Conservation (phyloP, 2,113 vertebrate species). For the Vimba vimba region DNA sequence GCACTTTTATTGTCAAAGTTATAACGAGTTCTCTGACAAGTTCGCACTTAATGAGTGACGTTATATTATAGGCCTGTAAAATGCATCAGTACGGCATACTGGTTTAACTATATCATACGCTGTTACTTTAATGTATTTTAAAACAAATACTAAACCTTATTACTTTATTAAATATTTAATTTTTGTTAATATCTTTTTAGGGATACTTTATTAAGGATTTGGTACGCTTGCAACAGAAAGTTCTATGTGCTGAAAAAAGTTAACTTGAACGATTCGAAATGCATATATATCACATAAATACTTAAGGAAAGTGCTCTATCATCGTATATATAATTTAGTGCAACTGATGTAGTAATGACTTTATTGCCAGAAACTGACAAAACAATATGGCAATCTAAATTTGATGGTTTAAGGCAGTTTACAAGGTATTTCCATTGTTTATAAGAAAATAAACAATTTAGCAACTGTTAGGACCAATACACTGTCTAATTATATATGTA, state of each 20-base stretch:
- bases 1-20: not conserved
- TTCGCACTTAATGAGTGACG: not conserved
- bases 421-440: not conserved
- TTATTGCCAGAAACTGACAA: not conserved
- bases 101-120: not conserved
- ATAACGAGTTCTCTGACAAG: not conserved
- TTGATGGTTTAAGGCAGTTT: not conserved
- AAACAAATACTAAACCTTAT: not conserved
- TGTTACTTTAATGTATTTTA: too few relatives aligned
- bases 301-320: not conserved
- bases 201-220: not conserved
- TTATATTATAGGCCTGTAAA: not conserved
- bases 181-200: not conserved
- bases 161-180: not conserved
- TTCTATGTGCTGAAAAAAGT: too few relatives aligned
- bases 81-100: not conserved
- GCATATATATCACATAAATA: not conserved
- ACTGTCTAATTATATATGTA: not conserved
- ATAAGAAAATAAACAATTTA: not conserved
- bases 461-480: not conserved
- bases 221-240: not conserved
- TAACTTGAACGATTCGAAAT: not conserved
- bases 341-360: not conserved
- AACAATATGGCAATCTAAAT: not conserved
- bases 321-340: not conserved